phyloP scores from a whole-genome alignment of 2,888 invertebrate genomes.

The Neoaliturus tenellus region DNA sequence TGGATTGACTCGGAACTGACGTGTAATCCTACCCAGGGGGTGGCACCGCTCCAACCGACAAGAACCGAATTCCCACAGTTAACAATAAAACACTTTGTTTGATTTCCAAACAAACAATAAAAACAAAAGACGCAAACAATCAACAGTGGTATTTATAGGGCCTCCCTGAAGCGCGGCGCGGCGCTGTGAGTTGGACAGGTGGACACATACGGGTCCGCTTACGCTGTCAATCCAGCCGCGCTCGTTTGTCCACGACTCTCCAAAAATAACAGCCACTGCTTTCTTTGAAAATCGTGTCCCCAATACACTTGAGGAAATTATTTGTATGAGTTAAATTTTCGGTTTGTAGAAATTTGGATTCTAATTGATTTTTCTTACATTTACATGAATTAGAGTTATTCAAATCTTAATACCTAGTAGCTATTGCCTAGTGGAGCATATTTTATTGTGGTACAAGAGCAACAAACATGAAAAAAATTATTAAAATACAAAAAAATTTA shows the following conservation, averaged over 20 bases:
- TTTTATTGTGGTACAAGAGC: too few species aligned
- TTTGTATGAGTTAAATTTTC: background rate
- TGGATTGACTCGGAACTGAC: background rate
- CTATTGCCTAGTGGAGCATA: too few species aligned
- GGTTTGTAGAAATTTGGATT: background rate
- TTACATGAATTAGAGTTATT: too few species aligned
- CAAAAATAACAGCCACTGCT: conserved; percentile 40
- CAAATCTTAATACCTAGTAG: too few species aligned
- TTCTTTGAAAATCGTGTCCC: conserved; percentile 33
- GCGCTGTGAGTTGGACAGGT: background rate
- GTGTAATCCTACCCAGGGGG: conserved; percentile 28
- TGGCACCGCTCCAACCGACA: conserved; percentile 37
- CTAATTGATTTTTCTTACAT: too few species aligned
- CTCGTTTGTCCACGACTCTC: conserved; percentile 6
- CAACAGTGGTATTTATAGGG: conserved; percentile 48
- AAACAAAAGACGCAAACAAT: conserved; percentile 51
- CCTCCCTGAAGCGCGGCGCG: background rate
- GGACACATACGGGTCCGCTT: conserved; percentile 38
- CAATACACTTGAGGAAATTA: background rate
- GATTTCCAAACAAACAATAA: conserved; percentile 52
- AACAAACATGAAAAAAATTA: too few species aligned
- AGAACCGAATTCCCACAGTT: conserved; percentile 47
- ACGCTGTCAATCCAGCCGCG: conserved; percentile 38
- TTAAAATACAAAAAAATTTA: too few species aligned
- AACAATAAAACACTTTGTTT: conserved; percentile 52